Evolutionary conservation across 2,797 vertebrate species (phyloP).

Genomic region (Stomatorhinus walkeri): DNA sequence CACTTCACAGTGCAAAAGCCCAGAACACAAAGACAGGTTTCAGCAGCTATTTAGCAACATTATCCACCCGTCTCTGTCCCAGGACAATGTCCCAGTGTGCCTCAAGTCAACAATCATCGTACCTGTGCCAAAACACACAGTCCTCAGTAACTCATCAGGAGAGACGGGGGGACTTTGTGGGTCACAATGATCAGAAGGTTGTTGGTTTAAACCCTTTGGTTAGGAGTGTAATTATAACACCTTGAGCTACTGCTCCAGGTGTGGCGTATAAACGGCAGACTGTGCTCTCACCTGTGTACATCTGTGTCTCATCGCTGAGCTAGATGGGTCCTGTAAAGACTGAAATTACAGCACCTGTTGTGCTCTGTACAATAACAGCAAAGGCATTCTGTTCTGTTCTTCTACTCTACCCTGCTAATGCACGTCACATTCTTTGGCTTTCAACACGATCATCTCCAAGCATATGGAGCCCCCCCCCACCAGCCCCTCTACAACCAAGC

Average conservation of each 20-base stretch:
- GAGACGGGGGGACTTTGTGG: not conserved
- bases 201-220: not conserved
- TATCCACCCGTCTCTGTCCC: not conserved
- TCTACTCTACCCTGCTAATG: not conserved
- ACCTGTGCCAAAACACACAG: not conserved
- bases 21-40: not conserved
- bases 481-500: not conserved
- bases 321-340: not conserved
- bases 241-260: not conserved
- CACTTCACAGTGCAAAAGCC: not conserved
- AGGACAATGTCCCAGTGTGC: not conserved
- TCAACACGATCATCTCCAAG: not conserved
- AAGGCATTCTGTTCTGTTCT: not conserved
- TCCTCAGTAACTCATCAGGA: not conserved
- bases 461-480: not conserved
- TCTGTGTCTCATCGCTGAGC: not conserved
- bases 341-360: not conserved
- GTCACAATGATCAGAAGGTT: not conserved
- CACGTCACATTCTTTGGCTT: not conserved
- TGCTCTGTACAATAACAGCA: not conserved
- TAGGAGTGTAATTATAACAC: not conserved
- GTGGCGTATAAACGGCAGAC: not conserved
- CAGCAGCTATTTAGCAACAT: not conserved
- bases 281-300: not conserved
- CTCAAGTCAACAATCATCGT: not conserved